Conservation (phyloP, 2,888 invertebrate genomes). For the Drosophila histrio region DNA sequence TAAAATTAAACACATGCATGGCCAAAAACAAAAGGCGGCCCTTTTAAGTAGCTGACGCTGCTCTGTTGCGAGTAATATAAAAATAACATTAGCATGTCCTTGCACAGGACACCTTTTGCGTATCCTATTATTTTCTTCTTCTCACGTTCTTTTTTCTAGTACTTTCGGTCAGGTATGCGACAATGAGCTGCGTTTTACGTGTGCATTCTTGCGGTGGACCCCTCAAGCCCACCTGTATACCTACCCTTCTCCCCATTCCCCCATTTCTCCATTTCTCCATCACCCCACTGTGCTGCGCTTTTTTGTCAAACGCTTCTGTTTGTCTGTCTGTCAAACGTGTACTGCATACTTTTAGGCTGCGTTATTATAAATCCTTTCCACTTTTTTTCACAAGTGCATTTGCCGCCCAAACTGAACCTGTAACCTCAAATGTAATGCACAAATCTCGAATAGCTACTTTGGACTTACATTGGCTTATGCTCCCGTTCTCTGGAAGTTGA, state of each 20-base stretch:
- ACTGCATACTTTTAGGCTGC: slow-evolving; percentile 68
- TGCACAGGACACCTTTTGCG: slow-evolving; percentile 68
- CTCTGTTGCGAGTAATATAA: slow-evolving; percentile 66
- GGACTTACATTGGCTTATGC: slow-evolving; percentile 35
- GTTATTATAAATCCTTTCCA: slow-evolving; percentile 22
- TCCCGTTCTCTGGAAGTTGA: not conserved
- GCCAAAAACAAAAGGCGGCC: slow-evolving; percentile 73
- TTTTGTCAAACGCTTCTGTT: slow-evolving; percentile 65
- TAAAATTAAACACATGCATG: slow-evolving; percentile 82
- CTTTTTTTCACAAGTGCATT: slow-evolving; percentile 4
- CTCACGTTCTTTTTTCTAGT: slow-evolving; percentile 30
- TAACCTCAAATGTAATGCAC: slow-evolving; percentile 42
- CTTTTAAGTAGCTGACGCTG: slow-evolving; percentile 59
- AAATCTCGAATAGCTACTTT: slow-evolving; percentile 29
- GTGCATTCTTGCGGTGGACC: slow-evolving; percentile 71
- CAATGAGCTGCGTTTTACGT: slow-evolving; percentile 75
- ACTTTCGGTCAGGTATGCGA: slow-evolving; percentile 69
- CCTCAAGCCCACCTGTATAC: slow-evolving; percentile 19
- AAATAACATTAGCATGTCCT: slow-evolving; percentile 74
- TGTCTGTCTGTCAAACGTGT: slow-evolving; percentile 66
- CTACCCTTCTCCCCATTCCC: not conserved
- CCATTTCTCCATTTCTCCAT: not conserved
- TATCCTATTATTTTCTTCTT: not conserved
- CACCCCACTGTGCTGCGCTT: slow-evolving; percentile 19
- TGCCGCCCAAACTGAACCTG: slow-evolving; percentile 21